Evolutionary conservation across 2,888 invertebrate species (phyloP).

Genomic region (Rugalucina vietnamica): DNA sequence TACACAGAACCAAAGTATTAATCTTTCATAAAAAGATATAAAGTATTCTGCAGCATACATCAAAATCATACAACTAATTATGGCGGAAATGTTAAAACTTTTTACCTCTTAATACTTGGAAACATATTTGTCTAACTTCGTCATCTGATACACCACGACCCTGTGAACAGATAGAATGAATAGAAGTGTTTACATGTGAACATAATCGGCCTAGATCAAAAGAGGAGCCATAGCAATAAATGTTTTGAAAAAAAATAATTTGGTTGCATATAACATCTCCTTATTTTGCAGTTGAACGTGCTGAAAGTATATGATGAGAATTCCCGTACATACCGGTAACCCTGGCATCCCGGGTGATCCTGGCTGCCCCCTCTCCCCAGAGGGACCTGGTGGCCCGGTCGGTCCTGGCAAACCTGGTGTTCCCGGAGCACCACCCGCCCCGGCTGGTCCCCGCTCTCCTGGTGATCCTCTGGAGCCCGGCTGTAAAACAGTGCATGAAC

Average conservation of each 20-base stretch:
- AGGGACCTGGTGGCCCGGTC: slow-evolving; percentile 75
- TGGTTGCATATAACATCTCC: not conserved
- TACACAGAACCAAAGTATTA: no score
- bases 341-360: slow-evolving; percentile 81
- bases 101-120: slow-evolving; percentile 89
- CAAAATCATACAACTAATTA: no score
- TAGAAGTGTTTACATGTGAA: not conserved
- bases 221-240: not conserved
- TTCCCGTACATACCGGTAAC: slow-evolving; percentile 71
- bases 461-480: slow-evolving; percentile 76
- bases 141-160: slow-evolving; percentile 88
- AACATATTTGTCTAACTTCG: slow-evolving; percentile 92
- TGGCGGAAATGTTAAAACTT: not conserved
- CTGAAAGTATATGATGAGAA: not conserved
- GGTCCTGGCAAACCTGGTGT: slow-evolving; percentile 77
- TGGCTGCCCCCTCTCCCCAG: slow-evolving; percentile 76
- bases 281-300: not conserved
- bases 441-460: slow-evolving; percentile 75
- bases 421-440: slow-evolving; percentile 73
- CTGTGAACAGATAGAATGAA: slow-evolving; percentile 83
- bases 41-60: no score
- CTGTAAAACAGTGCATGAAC: slow-evolving; percentile 65
- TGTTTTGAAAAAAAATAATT: not conserved
- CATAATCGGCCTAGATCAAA: not conserved
- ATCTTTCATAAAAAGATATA: no score